Conservation (phyloP, 1,140 invertebrate genomes). For the Monomorium pharaonis region DNA sequence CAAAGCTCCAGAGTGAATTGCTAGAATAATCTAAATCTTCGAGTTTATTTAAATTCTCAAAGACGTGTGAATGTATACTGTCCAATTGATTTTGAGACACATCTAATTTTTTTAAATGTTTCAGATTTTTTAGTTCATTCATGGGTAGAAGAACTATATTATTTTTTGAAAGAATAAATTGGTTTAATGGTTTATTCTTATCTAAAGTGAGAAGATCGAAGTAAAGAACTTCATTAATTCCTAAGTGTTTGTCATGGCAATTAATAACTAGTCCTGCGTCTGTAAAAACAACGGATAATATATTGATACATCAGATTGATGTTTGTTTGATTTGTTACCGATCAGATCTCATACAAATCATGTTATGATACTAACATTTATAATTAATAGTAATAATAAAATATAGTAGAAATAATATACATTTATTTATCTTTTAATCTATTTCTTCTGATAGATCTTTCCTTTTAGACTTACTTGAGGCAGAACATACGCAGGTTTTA, state of each 20-base stretch:
- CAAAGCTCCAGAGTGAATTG: slow-evolving; percentile 68
- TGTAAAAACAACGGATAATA: not conserved
- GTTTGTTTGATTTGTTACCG: not conserved
- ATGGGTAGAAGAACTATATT: slow-evolving; percentile 57
- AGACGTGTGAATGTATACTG: slow-evolving; percentile 53
- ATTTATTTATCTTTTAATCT: not conserved
- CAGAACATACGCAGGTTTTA: slow-evolving; percentile 59
- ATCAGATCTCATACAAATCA: not conserved
- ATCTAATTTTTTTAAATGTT: slow-evolving; percentile 68
- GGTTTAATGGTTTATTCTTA: slow-evolving; percentile 27
- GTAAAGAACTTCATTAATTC: slow-evolving; percentile 58
- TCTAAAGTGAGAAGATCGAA: slow-evolving; percentile 65
- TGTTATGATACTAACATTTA: not conserved
- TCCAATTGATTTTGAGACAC: slow-evolving; percentile 73
- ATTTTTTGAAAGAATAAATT: slow-evolving; percentile 73
- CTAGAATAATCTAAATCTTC: slow-evolving; percentile 72
- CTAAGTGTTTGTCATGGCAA: slow-evolving; percentile 63
- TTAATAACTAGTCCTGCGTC: slow-evolving; percentile 48
- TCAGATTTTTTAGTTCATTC: slow-evolving; percentile 59
- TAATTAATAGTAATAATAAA: not conserved
- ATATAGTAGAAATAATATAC: not conserved
- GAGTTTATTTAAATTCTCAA: slow-evolving; percentile 60
- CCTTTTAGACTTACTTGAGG: slow-evolving; percentile 39
- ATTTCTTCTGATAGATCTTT: not conserved
- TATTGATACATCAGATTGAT: not conserved